Evolutionary conservation across 2,113 vertebrate genomes (phyloP).

Genomic region (Catharus fuscescens): DNA sequence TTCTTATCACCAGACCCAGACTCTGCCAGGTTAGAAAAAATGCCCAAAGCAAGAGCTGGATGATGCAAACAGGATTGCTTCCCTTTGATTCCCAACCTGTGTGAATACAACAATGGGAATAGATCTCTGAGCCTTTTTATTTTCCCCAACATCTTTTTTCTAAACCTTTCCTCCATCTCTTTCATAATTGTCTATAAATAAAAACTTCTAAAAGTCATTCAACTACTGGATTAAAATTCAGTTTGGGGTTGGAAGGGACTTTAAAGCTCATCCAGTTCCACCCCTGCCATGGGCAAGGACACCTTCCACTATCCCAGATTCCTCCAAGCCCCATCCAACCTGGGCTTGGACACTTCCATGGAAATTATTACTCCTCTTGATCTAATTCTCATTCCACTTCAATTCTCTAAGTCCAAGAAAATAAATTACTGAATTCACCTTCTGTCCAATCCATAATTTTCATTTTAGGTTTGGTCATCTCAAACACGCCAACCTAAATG

Average conservation of each 20-base stretch:
- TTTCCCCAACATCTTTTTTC: not conserved
- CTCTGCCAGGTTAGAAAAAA: not conserved
- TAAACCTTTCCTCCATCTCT: not conserved
- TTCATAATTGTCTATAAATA: not conserved
- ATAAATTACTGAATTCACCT: not conserved
- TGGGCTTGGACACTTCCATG: not conserved
- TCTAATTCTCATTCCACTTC: not conserved
- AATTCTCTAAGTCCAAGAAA: not conserved
- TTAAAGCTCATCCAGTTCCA: no score
- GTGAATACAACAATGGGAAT: not conserved
- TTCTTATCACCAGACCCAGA: not conserved
- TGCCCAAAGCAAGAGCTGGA: not conserved
- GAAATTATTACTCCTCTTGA: not conserved
- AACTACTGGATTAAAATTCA: not conserved
- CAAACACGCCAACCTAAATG: not conserved
- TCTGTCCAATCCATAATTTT: not conserved
- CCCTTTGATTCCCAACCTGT: not conserved
- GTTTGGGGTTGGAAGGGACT: not conserved
- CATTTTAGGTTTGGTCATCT: not conserved
- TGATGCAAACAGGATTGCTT: not conserved
- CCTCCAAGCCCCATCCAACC: not conserved
- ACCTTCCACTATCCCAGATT: rapidly evolving
- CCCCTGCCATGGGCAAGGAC: not conserved
- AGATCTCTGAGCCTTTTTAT: not conserved
- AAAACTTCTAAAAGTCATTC: not conserved